Base-by-base conservation (phyloP, 2,797 vertebrate species). In the Morelia viridis region DNA sequence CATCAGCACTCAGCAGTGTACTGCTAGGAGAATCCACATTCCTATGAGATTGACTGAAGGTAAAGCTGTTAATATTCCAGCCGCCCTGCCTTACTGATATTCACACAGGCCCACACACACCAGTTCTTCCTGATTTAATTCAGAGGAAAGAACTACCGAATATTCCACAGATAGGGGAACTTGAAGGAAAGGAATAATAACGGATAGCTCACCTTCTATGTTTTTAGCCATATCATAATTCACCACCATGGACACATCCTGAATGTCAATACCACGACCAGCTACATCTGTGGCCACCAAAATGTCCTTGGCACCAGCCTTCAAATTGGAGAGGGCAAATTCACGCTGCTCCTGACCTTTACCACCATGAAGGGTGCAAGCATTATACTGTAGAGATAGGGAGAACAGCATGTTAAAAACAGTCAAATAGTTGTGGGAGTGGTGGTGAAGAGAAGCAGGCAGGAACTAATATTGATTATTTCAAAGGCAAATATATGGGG, bases 211-310 rank as follows among this genome's bases (percentile, higher is more conserved):
- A 99, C 99, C 99, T 97, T 99, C 99, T 12, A 99, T 99, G 96
- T 99, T 99, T 97, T 99, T 99, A 76, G 99, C 99, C 99, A 99
- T 99, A 97, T 99, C 99, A 2, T 99, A 99, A 97, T 99, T 99
- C 92, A 99, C 93, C 5, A 99, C 99, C 99, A 99, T 99, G 31
- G 99, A 99, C 60, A 99, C 99, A 41, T 99, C 99, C 0, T 99
- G 99, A 97, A 99, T 99, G 95, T 99, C 99, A 13, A 99, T 99
- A 97, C 99, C 99, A 92, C 99, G 98, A 35, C 99, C 99, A 2
- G 99, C 99, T 94, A 99, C 99, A 2, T 99, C 99, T 0, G 99
- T 99, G 92, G 99, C 99, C 96, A 99, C 99, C 98, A 99, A 96
- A 97, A 99, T 99, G 95, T 99, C 99, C 97, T 99, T 99, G 97